Evolutionary conservation across 2,888 invertebrate genomes (phyloP), one percentile per base, ranked within the genome.

Genomic region (Mayetiola destructor): DNA sequence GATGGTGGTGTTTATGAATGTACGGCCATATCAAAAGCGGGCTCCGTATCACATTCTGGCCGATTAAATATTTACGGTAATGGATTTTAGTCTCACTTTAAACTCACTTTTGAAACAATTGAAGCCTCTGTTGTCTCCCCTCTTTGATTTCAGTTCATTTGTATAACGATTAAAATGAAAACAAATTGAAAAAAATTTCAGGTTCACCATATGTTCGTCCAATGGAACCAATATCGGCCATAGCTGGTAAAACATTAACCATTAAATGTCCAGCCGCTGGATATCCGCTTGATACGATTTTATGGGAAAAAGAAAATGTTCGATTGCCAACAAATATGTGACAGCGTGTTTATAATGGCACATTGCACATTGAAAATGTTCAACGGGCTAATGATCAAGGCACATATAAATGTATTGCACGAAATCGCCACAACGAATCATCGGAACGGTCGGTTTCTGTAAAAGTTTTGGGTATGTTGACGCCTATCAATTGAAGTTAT

Each of bases 261-360:
- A 82, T 91, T 65, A 88, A 88, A 71, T 90, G 91, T 66, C 90
- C 90, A 1, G 88, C 87, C n/a, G 89, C 88, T 55, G 90, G 91
- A 12, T 90, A 85, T 72, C 90, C 91, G 6, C 88, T 90, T 61
- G 85, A 88, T 66, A 80, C 81, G 54, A 84, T 89, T 64, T 81
- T 80, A 14, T 92, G 93, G 88, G 89, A 89, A 69, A 82, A 88
- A 78, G 87, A 89, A 88, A 70, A 74, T 1, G 82, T 84, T 65
- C 76, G 80, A 14, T 74, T 93, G 39, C 92, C 92, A 1, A 79
- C 88, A 55, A 92, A 88, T 69, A 80, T 91, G 65, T 79, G 91
- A 63, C 92, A 92, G 72, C 81, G 86, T 64, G 87, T 88, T 59
- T 77, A 82, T 5, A 90, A 92, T 65, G 92, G 92, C 14, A 88